Evolutionary conservation across 2,888 invertebrate genomes (phyloP).

Genomic region (Ectemnius continuus): DNA sequence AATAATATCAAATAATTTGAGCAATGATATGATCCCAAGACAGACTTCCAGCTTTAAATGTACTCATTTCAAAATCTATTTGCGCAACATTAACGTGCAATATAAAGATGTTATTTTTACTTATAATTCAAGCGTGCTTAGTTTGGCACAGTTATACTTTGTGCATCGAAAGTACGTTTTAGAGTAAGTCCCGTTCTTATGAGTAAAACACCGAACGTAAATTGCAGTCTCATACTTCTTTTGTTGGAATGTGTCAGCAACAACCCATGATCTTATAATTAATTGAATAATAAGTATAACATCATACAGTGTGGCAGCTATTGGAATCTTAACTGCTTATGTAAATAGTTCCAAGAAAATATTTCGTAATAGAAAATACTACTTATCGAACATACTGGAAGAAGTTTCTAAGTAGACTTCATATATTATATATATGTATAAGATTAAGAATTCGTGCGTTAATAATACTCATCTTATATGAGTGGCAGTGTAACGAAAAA

Average conservation of each 20-base stretch:
- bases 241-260: too few species aligned
- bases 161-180: constrained; percentile 19
- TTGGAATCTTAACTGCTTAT: too few species aligned
- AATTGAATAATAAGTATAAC: too few species aligned
- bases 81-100: constrained; percentile 39
- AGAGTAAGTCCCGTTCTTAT: too few species aligned
- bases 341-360: too few species aligned
- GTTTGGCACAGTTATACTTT: constrained; percentile 48
- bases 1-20: constrained; percentile 46
- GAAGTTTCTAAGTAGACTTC: constrained; percentile 23
- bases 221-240: too few species aligned
- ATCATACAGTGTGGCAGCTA: too few species aligned
- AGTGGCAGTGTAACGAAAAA: constrained; percentile 16
- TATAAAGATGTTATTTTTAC: constrained; percentile 27
- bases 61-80: constrained; percentile 34
- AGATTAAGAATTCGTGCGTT: not conserved
- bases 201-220: too few species aligned
- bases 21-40: constrained; percentile 44
- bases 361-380: constrained; percentile 18
- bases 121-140: constrained; percentile 16
- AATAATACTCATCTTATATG: constrained; percentile 15
- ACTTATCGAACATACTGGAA: constrained; percentile 32
- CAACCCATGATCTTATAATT: too few species aligned
- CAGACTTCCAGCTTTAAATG: constrained; percentile 31
- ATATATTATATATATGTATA: not conserved